phyloP scores from a whole-genome alignment of 2,797 vertebrate genomes.

The Micropoecilia bifurca region DNA sequence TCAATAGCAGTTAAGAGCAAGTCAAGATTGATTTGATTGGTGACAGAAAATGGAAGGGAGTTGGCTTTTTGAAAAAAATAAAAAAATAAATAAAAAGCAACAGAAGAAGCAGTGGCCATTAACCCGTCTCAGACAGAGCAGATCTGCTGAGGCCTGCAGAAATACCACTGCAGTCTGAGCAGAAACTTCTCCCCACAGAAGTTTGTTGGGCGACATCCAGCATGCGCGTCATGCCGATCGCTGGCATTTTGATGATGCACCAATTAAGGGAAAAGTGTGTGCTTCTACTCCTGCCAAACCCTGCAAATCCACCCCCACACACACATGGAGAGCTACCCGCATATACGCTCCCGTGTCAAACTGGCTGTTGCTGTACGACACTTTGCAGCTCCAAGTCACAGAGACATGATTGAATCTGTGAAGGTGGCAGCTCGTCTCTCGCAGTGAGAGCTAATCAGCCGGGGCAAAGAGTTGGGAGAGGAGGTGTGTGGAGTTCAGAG shows the following conservation, averaged over 20 bases:
- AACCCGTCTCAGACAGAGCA: constrained; percentile 28
- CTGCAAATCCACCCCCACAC: constrained; percentile 23
- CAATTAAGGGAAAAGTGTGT: constrained; percentile 54
- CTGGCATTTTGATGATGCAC: constrained; percentile 40
- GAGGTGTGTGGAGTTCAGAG: constrained; percentile 7
- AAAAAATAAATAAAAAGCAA: constrained; percentile 13
- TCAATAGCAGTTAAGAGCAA: constrained; percentile 43
- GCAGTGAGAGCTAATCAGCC: constrained; percentile 40
- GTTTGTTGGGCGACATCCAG: constrained; percentile 45
- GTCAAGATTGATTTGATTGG: constrained; percentile 43
- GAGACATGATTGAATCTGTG: constrained; percentile 57
- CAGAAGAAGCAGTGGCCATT: constrained; percentile 22
- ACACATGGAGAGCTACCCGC: constrained; percentile 19
- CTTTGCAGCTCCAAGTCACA: constrained; percentile 53
- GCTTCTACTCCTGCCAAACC: constrained; percentile 46
- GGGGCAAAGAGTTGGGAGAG: background rate
- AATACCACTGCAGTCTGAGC: background rate
- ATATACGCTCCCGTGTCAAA: constrained; percentile 48
- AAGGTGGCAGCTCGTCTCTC: constrained; percentile 54
- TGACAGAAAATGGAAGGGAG: constrained; percentile 40
- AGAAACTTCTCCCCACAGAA: constrained; percentile 32
- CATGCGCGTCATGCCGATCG: constrained; percentile 31
- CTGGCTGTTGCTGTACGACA: constrained; percentile 50
- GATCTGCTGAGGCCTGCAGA: background rate
- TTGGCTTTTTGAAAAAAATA: constrained; percentile 16